Evolutionary conservation across 2,888 invertebrate species (phyloP), one percentile per base, ranked within the genome.

Genomic region (Metacarcinus magister): DNA sequence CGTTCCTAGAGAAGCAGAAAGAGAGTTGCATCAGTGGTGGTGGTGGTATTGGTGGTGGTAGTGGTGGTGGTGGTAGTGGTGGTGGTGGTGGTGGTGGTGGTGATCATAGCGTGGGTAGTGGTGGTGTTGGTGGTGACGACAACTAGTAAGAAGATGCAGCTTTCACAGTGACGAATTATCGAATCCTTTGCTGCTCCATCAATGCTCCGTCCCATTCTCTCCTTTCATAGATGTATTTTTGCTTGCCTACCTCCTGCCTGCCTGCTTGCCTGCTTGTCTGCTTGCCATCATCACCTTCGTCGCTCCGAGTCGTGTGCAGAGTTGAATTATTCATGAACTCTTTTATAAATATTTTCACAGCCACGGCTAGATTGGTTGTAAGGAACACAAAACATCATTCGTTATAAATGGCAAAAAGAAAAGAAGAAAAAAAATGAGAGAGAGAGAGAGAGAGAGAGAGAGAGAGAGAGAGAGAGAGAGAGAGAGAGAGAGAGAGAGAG

Each of bases 101-200:
- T 82, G 82, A 32, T 19, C 3, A 23, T 67, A 19, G 67, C 19
- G 67, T 3, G 7, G 67, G 67, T 67, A 19, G 67, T 67, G 67
- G 67, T 67, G 67, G 67, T 67, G 67, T 8, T 67, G 67, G 67
- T 67, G 67, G 67, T 67, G 67, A 67, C 82, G 10, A 32, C 32
- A 32, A 32, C 82, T 8, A 10, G 10, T 28, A 8, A 82, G 82
- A 4, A 82, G 82, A 32, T 32, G 82, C 82, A 28, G 82, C 82
- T 32, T 32, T 67, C 8, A 82, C 82, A 82, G 82, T 82, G 82
- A 82, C 32, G 32, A 82, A 82, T 82, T 5, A 82, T 82, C 82
- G 32, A 82, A 82, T 32, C 28, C 82, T 82, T 10, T 82, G 82
- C 82, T 82, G 82, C 32, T 82, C 19, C 82, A 82, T 82, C 82